These are phyloP conservation scores for Hirundo rustica DNA, from an alignment of 2,797 vertebrate genomes.

Conservation along the genomic window DNA sequence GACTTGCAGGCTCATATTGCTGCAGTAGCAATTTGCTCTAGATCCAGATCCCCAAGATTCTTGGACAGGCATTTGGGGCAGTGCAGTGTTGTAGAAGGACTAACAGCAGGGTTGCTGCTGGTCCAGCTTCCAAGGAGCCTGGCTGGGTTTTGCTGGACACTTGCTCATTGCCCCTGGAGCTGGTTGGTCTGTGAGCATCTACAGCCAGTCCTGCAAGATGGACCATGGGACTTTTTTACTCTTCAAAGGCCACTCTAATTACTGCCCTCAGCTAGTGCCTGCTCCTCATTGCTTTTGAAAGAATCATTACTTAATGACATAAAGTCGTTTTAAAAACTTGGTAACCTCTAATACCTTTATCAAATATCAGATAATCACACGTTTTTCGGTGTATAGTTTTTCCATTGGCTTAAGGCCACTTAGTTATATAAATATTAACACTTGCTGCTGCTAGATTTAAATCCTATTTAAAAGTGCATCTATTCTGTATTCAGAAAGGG, in stretches of 20 bases:
- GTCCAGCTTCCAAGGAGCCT: neutral
- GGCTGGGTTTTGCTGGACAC: neutral
- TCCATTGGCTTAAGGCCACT: conserved; percentile 33
- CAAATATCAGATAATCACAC: conserved; percentile 34
- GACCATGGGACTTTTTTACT: neutral
- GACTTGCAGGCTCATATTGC: neutral
- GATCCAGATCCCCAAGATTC: neutral
- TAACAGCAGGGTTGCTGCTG: neutral
- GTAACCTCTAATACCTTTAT: conserved; percentile 28
- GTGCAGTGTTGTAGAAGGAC: neutral
- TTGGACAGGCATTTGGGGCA: neutral
- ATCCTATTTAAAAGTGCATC: conserved; percentile 30
- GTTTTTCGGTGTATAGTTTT: neutral
- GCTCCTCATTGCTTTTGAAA: conserved; percentile 25
- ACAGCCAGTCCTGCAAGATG: neutral
- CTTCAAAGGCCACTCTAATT: conserved; percentile 16
- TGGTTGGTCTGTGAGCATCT: neutral
- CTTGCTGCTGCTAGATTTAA: conserved; percentile 1
- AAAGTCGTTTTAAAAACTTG: neutral
- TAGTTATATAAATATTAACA: conserved; percentile 46
- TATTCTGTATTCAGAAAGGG: conserved; percentile 13
- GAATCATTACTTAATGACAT: conserved; percentile 17
- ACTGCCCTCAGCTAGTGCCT: conserved; percentile 3
- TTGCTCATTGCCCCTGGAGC: neutral
- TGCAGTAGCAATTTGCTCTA: neutral